Conservation (phyloP, 2,888 invertebrate genomes). For the Synergus itoensis region DNA sequence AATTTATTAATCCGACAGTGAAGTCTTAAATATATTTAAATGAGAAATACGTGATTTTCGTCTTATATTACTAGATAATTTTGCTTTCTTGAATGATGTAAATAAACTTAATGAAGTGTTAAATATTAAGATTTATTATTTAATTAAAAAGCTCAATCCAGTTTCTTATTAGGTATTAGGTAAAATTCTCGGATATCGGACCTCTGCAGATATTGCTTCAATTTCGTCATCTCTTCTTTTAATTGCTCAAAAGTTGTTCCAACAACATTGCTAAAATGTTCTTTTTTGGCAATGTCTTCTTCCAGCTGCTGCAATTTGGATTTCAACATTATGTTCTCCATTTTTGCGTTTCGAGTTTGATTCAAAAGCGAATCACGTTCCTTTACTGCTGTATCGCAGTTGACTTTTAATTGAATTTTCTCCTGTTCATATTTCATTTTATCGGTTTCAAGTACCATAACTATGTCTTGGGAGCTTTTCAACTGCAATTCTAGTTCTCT, state of each 20-base stretch:
- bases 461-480: constrained; percentile 57
- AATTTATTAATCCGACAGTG: background rate
- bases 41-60: no score
- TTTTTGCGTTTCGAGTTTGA: constrained; percentile 60
- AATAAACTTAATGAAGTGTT: background rate
- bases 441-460: constrained; percentile 66
- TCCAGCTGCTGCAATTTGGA: constrained; percentile 60
- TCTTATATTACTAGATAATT: background rate
- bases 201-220: constrained; percentile 46
- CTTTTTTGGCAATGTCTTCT: constrained; percentile 52
- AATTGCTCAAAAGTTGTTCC: constrained; percentile 24
- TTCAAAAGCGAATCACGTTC: constrained; percentile 64
- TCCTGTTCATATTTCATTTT: constrained; percentile 61
- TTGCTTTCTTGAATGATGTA: background rate
- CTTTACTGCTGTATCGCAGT: constrained; percentile 61
- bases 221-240: constrained; percentile 45
- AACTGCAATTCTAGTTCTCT: constrained; percentile 64
- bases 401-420: constrained; percentile 61
- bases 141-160: background rate
- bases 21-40: background rate
- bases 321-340: constrained; percentile 64
- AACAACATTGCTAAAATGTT: background rate
- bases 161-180: constrained; percentile 7
- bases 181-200: constrained; percentile 31
- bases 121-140: background rate